phyloP scores from a whole-genome alignment of 2,888 invertebrate species.

The Anticlea derivata region DNA sequence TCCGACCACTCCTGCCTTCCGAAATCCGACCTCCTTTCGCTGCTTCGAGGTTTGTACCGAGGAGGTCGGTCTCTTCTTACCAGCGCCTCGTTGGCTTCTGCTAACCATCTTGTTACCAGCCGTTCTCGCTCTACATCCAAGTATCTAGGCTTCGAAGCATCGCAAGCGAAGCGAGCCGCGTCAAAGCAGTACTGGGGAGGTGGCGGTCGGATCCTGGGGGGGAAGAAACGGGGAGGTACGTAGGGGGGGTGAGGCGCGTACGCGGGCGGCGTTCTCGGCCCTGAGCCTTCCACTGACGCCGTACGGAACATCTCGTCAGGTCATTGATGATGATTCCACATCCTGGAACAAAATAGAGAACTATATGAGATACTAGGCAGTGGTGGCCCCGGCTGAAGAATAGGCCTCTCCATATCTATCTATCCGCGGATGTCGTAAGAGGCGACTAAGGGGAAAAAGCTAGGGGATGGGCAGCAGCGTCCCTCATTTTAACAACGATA shows the following conservation, averaged over 20 bases:
- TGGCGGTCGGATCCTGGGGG: slow-evolving; percentile 73
- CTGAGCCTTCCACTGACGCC: slow-evolving; percentile 81
- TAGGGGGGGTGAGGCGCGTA: slow-evolving; percentile 78
- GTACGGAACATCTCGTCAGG: slow-evolving; percentile 78
- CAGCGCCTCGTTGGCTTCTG: slow-evolving; percentile 78
- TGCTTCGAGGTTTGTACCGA: slow-evolving; percentile 74
- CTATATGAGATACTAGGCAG: neutral
- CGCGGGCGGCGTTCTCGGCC: slow-evolving; percentile 79
- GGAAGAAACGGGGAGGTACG: slow-evolving; percentile 76
- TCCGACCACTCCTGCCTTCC: slow-evolving; percentile 75
- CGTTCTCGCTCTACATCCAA: slow-evolving; percentile 77
- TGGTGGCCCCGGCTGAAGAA: too few relatives aligned
- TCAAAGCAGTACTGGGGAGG: slow-evolving; percentile 82
- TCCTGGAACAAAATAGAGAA: slow-evolving; percentile 56
- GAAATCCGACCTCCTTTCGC: slow-evolving; percentile 77
- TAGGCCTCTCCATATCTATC: too few relatives aligned
- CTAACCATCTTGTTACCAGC: slow-evolving; percentile 77
- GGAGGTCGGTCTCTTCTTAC: slow-evolving; percentile 74
- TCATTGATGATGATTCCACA: slow-evolving; percentile 65
- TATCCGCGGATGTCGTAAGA: too few relatives aligned
- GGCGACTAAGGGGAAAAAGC: too few relatives aligned
- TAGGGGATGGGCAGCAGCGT: too few relatives aligned
- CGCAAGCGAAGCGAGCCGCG: slow-evolving; percentile 79
- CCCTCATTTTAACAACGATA: too few relatives aligned
- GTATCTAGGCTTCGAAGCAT: slow-evolving; percentile 77